phyloP scores from a whole-genome alignment of 64 coral and sea anemone species.

The Stichodactyla helianthus region DNA sequence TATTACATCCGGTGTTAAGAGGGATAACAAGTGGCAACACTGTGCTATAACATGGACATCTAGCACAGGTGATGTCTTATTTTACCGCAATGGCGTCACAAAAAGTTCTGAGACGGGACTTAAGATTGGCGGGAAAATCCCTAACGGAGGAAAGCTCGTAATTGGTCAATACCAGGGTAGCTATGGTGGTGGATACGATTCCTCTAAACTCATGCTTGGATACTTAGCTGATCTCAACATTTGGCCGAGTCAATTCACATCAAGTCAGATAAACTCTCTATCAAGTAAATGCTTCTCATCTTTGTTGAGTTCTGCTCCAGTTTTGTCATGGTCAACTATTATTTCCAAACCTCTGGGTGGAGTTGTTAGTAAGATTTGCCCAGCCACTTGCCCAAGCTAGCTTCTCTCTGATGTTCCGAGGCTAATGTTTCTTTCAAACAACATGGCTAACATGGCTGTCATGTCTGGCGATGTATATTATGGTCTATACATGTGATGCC shows the following conservation, averaged over 20 bases:
- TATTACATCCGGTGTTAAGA: not conserved
- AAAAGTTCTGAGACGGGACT: not conserved
- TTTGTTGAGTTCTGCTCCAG: not conserved
- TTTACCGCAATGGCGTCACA: not conserved
- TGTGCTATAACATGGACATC: not conserved
- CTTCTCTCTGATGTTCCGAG: too few species aligned
- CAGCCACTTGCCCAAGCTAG: not conserved
- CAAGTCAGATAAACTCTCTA: not conserved
- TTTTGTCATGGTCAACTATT: conserved; percentile 4
- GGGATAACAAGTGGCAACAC: not conserved
- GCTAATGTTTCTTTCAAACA: too few species aligned
- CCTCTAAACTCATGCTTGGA: conserved; percentile 4
- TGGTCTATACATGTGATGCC: not conserved
- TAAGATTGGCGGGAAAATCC: not conserved
- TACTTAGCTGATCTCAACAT: conserved; percentile 1
- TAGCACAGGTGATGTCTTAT: not conserved
- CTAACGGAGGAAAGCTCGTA: not conserved
- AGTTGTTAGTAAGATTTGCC: not conserved
- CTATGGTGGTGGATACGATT: not conserved
- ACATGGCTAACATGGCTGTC: too few species aligned
- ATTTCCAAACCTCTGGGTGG: not conserved
- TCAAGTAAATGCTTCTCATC: conserved; percentile 5
- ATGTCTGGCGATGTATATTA: too few species aligned
- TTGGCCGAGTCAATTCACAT: not conserved
- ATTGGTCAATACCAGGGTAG: conserved; percentile 22